Percentiles rank a stretch among this genome's conserved stretches.
Conservation (phyloP, 2,888 invertebrate genomes). For the Ramazzottius varieornatus region DNA sequence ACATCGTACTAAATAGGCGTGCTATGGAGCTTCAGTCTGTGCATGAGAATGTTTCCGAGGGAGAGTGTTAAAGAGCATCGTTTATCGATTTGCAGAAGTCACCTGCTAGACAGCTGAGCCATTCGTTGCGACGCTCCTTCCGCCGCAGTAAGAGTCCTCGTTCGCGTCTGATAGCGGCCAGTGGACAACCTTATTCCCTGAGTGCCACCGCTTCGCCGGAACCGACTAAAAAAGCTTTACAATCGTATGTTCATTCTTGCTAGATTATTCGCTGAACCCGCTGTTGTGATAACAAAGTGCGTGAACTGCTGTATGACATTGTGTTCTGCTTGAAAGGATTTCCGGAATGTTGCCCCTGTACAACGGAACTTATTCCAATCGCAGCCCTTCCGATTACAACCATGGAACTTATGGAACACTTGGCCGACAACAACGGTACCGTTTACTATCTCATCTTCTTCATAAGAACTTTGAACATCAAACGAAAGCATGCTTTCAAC, state of each 20-base stretch:
- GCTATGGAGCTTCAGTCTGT: too few relatives aligned
- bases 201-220: conserved; percentile 43
- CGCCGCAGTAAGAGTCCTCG: conserved; percentile 34
- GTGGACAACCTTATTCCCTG: background rate
- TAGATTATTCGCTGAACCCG: too few relatives aligned
- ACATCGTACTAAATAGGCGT: too few relatives aligned
- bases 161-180: background rate
- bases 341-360: background rate
- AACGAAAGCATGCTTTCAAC: too few relatives aligned
- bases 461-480: too few relatives aligned
- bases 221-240: conserved; percentile 56
- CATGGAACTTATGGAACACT: background rate
- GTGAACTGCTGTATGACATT: conserved; percentile 67
- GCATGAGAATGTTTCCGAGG: too few relatives aligned
- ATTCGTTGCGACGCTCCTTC: conserved; percentile 81
- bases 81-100: conserved; percentile 40
- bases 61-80: too few relatives aligned
- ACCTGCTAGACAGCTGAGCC: conserved; percentile 73
- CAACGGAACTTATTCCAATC: background rate
- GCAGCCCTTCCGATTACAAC: background rate
- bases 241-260: too few relatives aligned
- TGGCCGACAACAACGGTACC: background rate
- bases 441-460: too few relatives aligned
- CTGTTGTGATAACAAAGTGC: conserved; percentile 71
- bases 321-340: conserved; percentile 44